Base-by-base conservation (phyloP, 2,888 invertebrate genomes). In the Linnaemya tessellans region DNA sequence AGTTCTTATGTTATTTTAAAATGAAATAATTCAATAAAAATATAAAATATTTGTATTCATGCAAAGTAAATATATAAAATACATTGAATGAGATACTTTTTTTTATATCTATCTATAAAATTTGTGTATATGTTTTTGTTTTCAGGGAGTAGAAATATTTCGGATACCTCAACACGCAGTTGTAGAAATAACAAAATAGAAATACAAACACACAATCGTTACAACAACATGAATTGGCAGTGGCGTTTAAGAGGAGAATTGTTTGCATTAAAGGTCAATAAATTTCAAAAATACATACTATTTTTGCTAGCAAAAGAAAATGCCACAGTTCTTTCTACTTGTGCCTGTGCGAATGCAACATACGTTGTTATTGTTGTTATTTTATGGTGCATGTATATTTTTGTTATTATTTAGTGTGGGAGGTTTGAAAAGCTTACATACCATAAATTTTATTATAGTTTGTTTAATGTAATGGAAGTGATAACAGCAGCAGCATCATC, bases 381-480 rank as follows among this genome's bases (percentile, higher is more conserved):
- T 68, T 58, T 58, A 0, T 13, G 25, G 15, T n/a, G 15, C 46
- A 15, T n/a, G 43, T 64, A 64, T 22, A 65, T 54, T 30, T 22
- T 35, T 67, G 60, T 30, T 74, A 38, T 49, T 51, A 7, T 60
- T 46, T 18, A 18, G 46, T 38, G 73, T 58, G 25, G 70, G 56
- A 35, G 60, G 38, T 46, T 65, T 68, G 65, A 51, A 67, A 18
- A 74, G 70, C 22, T 56, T 15, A 58, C 58, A 70, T 58, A 22
- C 38, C 22, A 62, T 58, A 78, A 71, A 78, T 73, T 83, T 71
- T 41, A 64, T 78, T 65, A 60, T 51, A 83, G 64, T 78, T 71
- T 73, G 82, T 78, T 82, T 51, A 83, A 65, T 78, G 82, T 78
- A 78, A 65, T 78, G 71, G 77, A 83, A 83, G 82, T 71, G 78